Percentiles rank a stretch among this genome's conserved stretches.
These are phyloP conservation scores for Oreochromis niloticus DNA, from an alignment of 2,113 vertebrate species.

Conservation along the genomic window DNA sequence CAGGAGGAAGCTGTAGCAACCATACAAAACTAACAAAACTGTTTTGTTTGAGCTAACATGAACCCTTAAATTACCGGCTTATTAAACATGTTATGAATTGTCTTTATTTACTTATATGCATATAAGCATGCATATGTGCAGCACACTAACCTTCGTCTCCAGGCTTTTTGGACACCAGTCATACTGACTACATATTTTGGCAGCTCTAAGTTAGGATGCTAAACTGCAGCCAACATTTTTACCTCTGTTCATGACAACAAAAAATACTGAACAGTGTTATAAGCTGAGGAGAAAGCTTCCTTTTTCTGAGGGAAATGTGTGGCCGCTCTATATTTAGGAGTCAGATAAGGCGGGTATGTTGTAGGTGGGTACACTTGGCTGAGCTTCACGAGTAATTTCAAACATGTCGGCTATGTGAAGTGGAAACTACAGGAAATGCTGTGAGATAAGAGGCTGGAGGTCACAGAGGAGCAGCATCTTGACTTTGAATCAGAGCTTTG, in stretches of 20 bases:
- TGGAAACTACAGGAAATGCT: conserved; percentile 30
- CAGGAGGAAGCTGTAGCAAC: neutral
- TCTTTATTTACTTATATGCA: neutral
- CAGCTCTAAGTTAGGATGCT: neutral
- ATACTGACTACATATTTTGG: neutral
- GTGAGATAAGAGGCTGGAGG: conserved; percentile 38
- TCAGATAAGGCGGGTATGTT: conserved; percentile 28
- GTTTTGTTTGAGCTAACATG: neutral
- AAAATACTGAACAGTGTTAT: neutral
- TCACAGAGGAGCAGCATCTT: neutral
- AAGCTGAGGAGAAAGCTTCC: neutral
- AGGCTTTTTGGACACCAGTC: neutral
- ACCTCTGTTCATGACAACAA: neutral
- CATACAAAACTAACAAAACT: neutral
- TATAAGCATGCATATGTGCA: neutral
- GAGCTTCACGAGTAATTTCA: neutral
- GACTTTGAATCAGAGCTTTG: neutral
- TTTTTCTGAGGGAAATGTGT: neutral
- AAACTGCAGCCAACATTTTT: neutral
- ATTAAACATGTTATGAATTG: neutral
- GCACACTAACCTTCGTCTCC: neutral
- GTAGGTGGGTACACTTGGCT: neutral
- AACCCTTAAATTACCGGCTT: neutral
- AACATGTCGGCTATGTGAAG: conserved; percentile 35
- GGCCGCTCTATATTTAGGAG: conserved; percentile 50